A percentile compares a stretch with the other conserved stretches of the same genome.
Evolutionary conservation across 2,113 vertebrate genomes (phyloP).

Genomic region (Prionailurus viverrinus): DNA sequence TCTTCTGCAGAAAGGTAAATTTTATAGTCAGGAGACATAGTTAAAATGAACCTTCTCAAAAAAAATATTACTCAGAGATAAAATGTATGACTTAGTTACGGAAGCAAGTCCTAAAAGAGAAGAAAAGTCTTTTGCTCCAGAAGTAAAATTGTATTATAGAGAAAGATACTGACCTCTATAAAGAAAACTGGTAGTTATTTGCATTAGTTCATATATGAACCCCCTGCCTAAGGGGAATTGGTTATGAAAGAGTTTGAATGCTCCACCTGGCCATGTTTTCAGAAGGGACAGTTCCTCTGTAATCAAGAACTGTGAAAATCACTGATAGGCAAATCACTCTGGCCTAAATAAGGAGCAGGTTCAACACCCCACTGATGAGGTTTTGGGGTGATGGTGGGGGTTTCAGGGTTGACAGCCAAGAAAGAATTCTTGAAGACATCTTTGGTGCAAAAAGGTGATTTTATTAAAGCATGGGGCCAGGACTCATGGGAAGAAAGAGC

Average conservation of each 20-base stretch:
- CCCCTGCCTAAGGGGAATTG: neutral
- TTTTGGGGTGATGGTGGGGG: no score
- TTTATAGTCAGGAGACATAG: neutral
- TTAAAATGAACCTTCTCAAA: constrained; percentile 21
- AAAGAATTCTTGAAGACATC: no score
- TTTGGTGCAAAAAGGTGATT: no score
- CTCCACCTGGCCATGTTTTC: neutral
- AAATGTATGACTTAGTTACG: constrained; percentile 37
- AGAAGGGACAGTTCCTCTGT: neutral
- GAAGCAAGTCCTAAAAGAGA: constrained; percentile 40
- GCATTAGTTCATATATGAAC: neutral
- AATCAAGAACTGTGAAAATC: neutral
- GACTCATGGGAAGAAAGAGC: no score
- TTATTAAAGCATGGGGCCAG: no score
- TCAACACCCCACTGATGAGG: neutral
- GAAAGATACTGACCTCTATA: neutral
- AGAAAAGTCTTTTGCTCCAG: neutral
- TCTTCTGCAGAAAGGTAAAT: neutral
- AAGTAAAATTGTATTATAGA: neutral
- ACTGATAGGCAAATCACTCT: neutral
- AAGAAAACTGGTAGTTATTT: neutral
- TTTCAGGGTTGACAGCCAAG: no score
- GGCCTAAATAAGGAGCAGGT: neutral
- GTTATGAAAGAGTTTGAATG: neutral
- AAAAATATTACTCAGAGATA: neutral